Evolutionary conservation across 1,140 invertebrate genomes (phyloP).

Genomic region (Eupeodes corollae): DNA sequence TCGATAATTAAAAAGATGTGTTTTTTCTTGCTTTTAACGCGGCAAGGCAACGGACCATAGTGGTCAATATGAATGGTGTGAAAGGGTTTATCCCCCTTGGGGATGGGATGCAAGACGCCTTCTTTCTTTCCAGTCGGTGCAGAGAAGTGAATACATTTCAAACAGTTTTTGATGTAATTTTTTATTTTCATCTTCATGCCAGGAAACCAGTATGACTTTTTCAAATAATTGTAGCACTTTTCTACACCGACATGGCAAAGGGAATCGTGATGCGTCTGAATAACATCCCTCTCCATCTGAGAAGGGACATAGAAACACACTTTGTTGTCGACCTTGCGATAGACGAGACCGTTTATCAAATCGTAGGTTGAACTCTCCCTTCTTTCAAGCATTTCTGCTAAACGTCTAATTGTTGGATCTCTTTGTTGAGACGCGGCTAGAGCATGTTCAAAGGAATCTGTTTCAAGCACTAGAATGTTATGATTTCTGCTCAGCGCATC

Average conservation of each 20-base stretch:
- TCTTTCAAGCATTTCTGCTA: background rate
- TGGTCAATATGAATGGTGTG: slow-evolving; percentile 21
- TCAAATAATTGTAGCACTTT: background rate
- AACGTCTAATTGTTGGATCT: background rate
- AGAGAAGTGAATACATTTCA: slow-evolving; percentile 21
- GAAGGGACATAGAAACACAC: background rate
- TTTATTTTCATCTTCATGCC: slow-evolving; percentile 19
- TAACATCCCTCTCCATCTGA: background rate
- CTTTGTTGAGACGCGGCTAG: background rate
- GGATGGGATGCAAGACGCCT: slow-evolving; percentile 18
- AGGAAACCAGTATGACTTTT: slow-evolving; percentile 20
- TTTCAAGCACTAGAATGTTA: background rate
- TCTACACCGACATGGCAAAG: background rate
- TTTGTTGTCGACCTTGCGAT: background rate
- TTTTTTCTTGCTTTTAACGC: slow-evolving; percentile 30
- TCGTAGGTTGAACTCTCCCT: background rate
- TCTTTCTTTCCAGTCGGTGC: slow-evolving; percentile 17
- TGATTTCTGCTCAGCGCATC: slow-evolving; percentile 15
- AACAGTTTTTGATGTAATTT: too few species aligned
- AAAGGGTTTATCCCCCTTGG: slow-evolving; percentile 18
- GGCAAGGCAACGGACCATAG: slow-evolving; percentile 24
- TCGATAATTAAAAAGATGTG: slow-evolving; percentile 38
- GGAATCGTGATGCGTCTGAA: background rate
- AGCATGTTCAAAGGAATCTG: background rate
- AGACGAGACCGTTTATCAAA: background rate